Evolutionary conservation across 2,797 vertebrate genomes (phyloP).

Genomic region (Arremon aurantiirostris): DNA sequence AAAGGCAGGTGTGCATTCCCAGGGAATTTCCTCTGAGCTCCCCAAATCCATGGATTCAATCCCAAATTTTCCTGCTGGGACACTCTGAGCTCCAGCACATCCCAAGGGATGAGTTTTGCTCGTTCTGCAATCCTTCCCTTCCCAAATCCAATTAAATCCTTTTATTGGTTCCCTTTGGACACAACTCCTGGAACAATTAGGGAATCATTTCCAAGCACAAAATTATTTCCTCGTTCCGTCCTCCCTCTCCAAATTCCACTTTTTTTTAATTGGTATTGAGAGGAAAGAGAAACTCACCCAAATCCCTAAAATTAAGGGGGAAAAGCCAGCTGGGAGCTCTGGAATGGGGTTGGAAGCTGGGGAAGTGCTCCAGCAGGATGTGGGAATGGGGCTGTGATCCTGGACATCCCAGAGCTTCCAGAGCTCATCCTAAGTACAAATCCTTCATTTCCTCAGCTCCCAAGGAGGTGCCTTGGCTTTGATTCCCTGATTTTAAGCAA

Average conservation of each 20-base stretch:
- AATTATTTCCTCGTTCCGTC: not conserved
- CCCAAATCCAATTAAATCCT: not conserved
- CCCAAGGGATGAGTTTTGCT: not conserved
- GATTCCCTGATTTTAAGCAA: not conserved
- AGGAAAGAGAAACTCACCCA: not conserved
- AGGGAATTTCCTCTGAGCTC: fast-evolving
- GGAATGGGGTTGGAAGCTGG: not conserved
- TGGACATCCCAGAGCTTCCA: fast-evolving
- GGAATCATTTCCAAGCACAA: not conserved
- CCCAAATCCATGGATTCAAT: not conserved
- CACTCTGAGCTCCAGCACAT: fast-evolving
- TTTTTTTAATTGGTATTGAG: fast-evolving
- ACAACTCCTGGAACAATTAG: not conserved
- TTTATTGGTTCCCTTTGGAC: not conserved
- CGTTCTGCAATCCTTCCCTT: not conserved
- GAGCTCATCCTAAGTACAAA: not conserved
- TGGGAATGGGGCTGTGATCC: not conserved
- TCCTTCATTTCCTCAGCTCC: not conserved
- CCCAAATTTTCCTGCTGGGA: not conserved
- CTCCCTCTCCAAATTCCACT: not conserved
- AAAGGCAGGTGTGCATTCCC: fast-evolving
- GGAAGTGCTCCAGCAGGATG: not conserved
- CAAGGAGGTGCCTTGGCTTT: not conserved
- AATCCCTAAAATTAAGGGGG: not conserved
- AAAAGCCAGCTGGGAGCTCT: not conserved